A percentile compares a stretch with the other conserved stretches of the same genome.
Evolutionary conservation across 2,113 vertebrate genomes (phyloP).

Genomic region (Trogon surrucura): DNA sequence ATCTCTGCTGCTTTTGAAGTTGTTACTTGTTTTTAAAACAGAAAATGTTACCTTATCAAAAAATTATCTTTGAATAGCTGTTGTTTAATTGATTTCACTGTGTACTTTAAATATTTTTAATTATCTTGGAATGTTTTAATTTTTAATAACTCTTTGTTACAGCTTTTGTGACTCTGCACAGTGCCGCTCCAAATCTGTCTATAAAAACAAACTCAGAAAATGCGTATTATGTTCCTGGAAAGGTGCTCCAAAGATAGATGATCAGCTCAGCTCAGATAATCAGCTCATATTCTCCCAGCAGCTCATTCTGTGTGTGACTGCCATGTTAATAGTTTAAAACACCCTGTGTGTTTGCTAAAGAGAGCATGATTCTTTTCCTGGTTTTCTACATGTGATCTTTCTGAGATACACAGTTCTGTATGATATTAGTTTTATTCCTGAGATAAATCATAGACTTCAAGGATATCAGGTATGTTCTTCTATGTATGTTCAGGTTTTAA

Average conservation of each 20-base stretch:
- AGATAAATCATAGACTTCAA: not conserved
- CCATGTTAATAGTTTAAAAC: not conserved
- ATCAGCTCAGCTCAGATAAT: not conserved
- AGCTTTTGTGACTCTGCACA: not conserved
- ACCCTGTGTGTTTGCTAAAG: not conserved
- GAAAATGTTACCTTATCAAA: not conserved
- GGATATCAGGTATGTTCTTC: not conserved
- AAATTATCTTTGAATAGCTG: not conserved
- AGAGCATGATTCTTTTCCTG: not conserved
- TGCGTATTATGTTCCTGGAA: not conserved
- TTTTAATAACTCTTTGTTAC: not conserved
- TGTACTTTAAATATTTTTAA: not conserved
- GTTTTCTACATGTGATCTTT: not conserved
- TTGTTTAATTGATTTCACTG: not conserved
- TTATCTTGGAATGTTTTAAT: not conserved
- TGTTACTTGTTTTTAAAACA: not conserved
- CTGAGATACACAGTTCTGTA: not conserved
- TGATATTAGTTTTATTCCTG: not conserved
- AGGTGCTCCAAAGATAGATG: not conserved
- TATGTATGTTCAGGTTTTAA: not conserved
- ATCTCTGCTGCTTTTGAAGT: not conserved
- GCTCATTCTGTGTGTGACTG: fast-evolving
- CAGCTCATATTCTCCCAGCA: not conserved
- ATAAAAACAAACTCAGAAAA: not conserved
- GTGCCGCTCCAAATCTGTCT: not conserved